phyloP scores from a whole-genome alignment of 2,888 invertebrate species.

The Tetranychus piercei region DNA sequence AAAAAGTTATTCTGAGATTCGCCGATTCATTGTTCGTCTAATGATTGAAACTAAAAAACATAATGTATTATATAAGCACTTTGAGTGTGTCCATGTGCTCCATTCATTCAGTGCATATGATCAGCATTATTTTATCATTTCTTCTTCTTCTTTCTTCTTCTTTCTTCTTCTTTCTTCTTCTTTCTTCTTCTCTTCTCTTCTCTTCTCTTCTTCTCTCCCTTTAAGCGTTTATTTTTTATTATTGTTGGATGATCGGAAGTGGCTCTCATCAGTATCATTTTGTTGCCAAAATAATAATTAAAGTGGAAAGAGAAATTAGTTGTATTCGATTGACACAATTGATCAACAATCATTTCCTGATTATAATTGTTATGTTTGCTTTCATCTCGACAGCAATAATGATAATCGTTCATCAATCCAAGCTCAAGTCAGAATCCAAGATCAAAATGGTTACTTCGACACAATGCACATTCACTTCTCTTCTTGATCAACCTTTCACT shows the following conservation, averaged over 20 bases:
- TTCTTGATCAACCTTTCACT: no score
- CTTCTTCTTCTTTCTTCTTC: background rate
- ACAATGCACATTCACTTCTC: no score
- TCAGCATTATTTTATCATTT: background rate
- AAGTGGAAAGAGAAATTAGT: background rate
- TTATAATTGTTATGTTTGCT: background rate
- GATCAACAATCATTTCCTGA: background rate
- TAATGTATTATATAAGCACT: background rate
- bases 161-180: no score
- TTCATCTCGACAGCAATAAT: background rate
- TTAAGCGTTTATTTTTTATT: no score
- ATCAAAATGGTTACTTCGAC: no score
- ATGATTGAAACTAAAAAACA: background rate
- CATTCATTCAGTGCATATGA: background rate
- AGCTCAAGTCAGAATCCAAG: no score
- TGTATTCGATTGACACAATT: background rate
- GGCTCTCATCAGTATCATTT: background rate
- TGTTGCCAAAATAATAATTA: background rate
- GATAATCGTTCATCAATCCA: background rate
- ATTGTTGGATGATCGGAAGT: background rate
- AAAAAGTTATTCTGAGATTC: no score
- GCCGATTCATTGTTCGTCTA: background rate
- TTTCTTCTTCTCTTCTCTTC: no score
- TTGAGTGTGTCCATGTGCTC: background rate
- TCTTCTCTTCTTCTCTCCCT: background rate